These are phyloP conservation scores for Agrilus planipennis DNA, from an alignment of 1,140 invertebrate species.

Conservation along the genomic window DNA sequence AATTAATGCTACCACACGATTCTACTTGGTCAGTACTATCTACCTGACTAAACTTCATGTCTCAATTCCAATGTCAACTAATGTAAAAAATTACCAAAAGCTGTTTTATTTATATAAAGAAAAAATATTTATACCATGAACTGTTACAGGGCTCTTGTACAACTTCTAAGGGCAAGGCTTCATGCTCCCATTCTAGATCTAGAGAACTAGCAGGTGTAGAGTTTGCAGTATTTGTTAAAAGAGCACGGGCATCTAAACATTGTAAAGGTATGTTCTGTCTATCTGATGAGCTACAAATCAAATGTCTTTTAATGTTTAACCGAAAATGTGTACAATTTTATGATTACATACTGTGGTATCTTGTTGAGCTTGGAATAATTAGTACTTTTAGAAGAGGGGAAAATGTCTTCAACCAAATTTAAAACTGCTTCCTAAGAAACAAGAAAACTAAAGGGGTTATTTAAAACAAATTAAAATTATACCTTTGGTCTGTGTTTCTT, in stretches of 20 bases:
- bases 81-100: no score
- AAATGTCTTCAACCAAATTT: conserved; percentile 37
- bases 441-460: conserved; percentile 6
- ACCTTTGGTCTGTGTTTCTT: conserved; percentile 18
- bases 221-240: conserved; percentile 33
- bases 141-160: conserved; percentile 27
- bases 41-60: no score
- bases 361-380: no score
- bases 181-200: conserved; percentile 49
- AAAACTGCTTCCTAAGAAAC: conserved; percentile 29
- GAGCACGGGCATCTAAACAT: conserved; percentile 37
- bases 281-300: conserved; percentile 32
- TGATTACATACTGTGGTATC: no score
- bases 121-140: conserved; percentile 32
- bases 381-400: no score
- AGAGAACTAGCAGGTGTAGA: conserved; percentile 43
- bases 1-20: no score
- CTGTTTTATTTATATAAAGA: no score
- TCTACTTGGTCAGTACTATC: no score
- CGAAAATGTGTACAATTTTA: no score
- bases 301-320: no score
- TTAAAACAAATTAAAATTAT: conserved; percentile 9
- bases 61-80: no score
- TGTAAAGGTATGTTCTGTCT: conserved; percentile 37
- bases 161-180: conserved; percentile 31